Base-by-base conservation (phyloP, 2,888 invertebrate genomes). In the Tortricodes alternella region DNA sequence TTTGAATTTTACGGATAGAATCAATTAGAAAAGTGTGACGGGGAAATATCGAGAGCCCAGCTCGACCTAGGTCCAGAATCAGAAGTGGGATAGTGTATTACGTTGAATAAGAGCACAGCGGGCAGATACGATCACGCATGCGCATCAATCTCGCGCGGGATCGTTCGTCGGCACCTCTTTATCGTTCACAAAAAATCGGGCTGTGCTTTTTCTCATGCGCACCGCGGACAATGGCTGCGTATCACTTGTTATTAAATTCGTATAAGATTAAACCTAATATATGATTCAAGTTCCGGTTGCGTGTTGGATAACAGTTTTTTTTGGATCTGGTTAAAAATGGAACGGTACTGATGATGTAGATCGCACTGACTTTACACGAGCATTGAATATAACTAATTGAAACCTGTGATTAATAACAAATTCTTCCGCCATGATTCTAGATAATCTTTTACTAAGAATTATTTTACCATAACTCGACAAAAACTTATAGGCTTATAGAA, bases 231-330 rank as follows among this genome's bases (percentile, higher is more conserved):
- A 89, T 88, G 73, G 84, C 59, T 72, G 80, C 71, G 80, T 81
- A 85, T 83, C 81, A 80, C 85, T 89, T 78, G 85, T 88, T 89
- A 90, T 90, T 90, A 90, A 90, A 90, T 89, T 89, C 89, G 87
- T 87, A 89, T 90, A 88, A 89, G 89, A 89, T 89, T 87, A 85
- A 89, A 84, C 83, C 75, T 89, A 89, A 89, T 89, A 86, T 90
- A 88, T 89, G 89, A 89, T 84, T 87, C 76, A 77, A 78, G 85
- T 85, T 88, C 85, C 86, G 87, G 83, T 83, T 80, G 83, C 80
- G 84, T 80, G 87, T 82, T 89, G 89, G 86, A 62, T 81, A 83
- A 83, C 85, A 77, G 86, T 84, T 76, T 70, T n/a, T 76, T 78
- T 81, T 29, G 50, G 43, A 29, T 43, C 35, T 43, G 48, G 41